Evolutionary conservation across 2,888 invertebrate species (phyloP).

Genomic region (Dione juno): DNA sequence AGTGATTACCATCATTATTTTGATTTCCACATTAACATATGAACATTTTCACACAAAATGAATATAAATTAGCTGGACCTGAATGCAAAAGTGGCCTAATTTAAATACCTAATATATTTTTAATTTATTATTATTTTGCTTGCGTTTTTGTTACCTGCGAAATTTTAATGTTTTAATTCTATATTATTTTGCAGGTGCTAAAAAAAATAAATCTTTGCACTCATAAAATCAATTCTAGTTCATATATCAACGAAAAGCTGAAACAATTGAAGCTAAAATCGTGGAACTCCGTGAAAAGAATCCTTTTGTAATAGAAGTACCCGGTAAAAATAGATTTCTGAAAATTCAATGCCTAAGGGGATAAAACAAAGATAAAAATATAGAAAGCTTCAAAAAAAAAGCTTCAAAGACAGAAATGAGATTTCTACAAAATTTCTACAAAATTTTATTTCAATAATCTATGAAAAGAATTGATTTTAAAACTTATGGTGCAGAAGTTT

Average conservation of each 20-base stretch:
- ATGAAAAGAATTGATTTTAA: background rate
- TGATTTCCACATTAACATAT: conserved; percentile 1
- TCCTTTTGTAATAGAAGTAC: conserved; percentile 2
- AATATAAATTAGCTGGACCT: conserved; percentile 4
- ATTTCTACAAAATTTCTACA: background rate
- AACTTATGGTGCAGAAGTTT: background rate
- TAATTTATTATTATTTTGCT: too few relatives aligned
- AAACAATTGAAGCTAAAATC: conserved; percentile 1
- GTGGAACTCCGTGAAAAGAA: conserved; percentile 1
- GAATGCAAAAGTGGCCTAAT: background rate
- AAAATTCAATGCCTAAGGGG: background rate
- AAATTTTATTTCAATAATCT: background rate
- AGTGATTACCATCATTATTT: background rate
- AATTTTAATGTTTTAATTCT: too few relatives aligned
- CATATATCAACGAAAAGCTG: conserved; percentile 10
- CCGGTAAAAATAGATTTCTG: conserved; percentile 8
- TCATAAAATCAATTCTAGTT: background rate
- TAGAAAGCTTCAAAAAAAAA: background rate
- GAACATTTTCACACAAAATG: background rate
- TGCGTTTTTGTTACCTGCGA: too few relatives aligned
- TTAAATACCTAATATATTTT: background rate
- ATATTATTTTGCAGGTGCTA: background rate
- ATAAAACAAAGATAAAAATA: conserved; percentile 1
- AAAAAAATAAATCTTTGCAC: background rate
- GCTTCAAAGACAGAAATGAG: background rate